Base-by-base conservation (phyloP, 2,888 invertebrate species). In the Tetramorium bicarinatum region DNA sequence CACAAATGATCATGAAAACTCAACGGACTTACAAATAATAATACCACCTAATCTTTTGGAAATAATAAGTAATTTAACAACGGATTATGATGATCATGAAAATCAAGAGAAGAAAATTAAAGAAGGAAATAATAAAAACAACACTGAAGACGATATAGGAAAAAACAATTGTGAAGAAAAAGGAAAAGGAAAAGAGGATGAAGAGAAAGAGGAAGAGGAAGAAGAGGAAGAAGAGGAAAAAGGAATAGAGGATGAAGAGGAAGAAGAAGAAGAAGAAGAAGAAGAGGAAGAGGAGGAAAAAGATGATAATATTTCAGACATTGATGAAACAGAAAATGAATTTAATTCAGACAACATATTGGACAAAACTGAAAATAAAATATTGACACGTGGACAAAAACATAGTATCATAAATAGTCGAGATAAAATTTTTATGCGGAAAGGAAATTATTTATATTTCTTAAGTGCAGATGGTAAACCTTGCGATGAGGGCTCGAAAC, bases 1-100 rank as follows among this genome's bases (percentile, higher is more conserved):
- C 2, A 29, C 2, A 29, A 2, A 3, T 2, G 2, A 44, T 13
- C 3, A 44, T 13, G 0, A 44, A 44, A 3, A 44, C 3, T 44
- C 3, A 44, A 7, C 6, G 2, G 2, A 29, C 7, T 18, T 11
- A 49, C 49, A 49, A 18, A 49, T 18, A 49, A 49, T 6, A 3
- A 49, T 49, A 49, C 49, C 49, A 49, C 15, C 49, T 6, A 15
- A 49, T 49, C 49, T 49, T 49, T 49, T 49, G 4, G 1, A 49
- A 49, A 49, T 49, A 18, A 18, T 49, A 49, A 18, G 6, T 18
- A 49, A 0, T 18, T 18, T 49, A 49, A 18, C 49, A 49, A 1
- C 0, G 1, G 18, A 18, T 0, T 0, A 18, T 4, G 49, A n/a
- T n/a, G n/a, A 44, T 13, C 0, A 49, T 18, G 4, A 6, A 0